A percentile compares a stretch with the other conserved stretches of the same genome.
Conservation (phyloP, 1,140 invertebrate genomes). For the Drepana arcuata region DNA sequence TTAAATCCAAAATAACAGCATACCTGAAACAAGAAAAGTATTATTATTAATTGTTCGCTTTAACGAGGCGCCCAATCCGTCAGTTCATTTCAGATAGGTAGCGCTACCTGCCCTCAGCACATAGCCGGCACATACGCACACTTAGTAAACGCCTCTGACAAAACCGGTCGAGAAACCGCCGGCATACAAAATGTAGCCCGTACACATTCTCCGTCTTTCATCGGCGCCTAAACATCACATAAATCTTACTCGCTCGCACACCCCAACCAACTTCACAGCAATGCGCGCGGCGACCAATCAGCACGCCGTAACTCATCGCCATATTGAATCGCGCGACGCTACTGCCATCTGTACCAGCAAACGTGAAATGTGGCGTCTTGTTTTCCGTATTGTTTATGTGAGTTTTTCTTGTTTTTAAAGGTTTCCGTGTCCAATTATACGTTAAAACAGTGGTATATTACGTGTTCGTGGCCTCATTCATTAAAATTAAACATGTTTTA, state of each 20-base stretch:
- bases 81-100: conserved; percentile 60
- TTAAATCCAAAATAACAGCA: conserved; percentile 5
- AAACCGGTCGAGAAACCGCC: conserved; percentile 54
- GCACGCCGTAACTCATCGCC: conserved; percentile 40
- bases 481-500: conserved; percentile 8
- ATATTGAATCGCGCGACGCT: conserved; percentile 47
- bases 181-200: conserved; percentile 58
- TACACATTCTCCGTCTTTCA: conserved; percentile 59
- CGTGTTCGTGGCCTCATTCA: conserved; percentile 14
- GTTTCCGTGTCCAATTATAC: conserved; percentile 22
- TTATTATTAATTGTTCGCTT: conserved; percentile 47
- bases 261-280: conserved; percentile 47
- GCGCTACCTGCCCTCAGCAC: conserved; percentile 55
- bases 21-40: conserved; percentile 56
- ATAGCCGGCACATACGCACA: conserved; percentile 58
- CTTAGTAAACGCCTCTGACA: conserved; percentile 59
- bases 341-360: conserved; percentile 41
- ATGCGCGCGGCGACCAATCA: conserved; percentile 39
- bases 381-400: conserved; percentile 54
- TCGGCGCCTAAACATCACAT: conserved; percentile 51
- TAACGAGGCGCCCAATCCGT: conserved; percentile 41
- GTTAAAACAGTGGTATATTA: conserved; percentile 28
- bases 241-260: conserved; percentile 56
- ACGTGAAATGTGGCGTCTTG: conserved; percentile 33
- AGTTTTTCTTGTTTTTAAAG: conserved; percentile 45